Base-by-base conservation (phyloP, 2,113 vertebrate genomes). In the Chloropsis hardwickii region DNA sequence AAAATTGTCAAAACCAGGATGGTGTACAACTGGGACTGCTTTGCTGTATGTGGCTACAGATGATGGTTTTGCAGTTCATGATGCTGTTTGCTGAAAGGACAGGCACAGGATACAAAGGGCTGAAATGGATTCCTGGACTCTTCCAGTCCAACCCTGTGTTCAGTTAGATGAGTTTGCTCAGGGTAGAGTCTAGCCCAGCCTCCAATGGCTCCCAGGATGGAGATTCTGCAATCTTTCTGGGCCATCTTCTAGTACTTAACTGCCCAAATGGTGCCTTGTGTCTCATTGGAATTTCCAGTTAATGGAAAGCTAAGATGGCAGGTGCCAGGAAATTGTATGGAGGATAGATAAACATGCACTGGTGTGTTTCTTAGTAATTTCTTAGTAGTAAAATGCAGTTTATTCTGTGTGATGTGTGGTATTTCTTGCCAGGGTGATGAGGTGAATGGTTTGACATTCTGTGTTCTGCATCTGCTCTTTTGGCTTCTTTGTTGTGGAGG, bases 21-120 rank as follows among this genome's bases (percentile, higher is more conserved):
- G 61, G 37, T 4, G 3, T 35, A 16, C 40, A 45, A 9, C 50
- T 35, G 39, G 42, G 28, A 8, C 33, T 70, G 64, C 69, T 91
- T 81, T 78, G 35, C 42, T 65, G n/a, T 45, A 22, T 0, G 0
- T 61, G 71, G 19, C 40, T 76, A 0, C 15, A 35, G 48, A 2
- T 29, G 2, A 14, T 39, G 35, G 42, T 25, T 91, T 81, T 83
- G 18, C 28, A 37, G 3, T 28, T 13, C 4, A 1, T 0, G 16
- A 24, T 73, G 40, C 54, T 77, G 51, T n/a, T 61, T 80, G 31
- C 64, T 73, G 67, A 40, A 85, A 44, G 57, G 44, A 27, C 11
- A 22, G 50, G 25, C 60, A 50, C 35, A 27, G 54, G 27, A 11
- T 27, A 19, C 18, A 1, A 19, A 16, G 2, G 35, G 13, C 29